Percentiles rank a stretch among this genome's conserved stretches.
Conservation (phyloP, 1,140 invertebrate species). For the Drosophila rhopaloa region DNA sequence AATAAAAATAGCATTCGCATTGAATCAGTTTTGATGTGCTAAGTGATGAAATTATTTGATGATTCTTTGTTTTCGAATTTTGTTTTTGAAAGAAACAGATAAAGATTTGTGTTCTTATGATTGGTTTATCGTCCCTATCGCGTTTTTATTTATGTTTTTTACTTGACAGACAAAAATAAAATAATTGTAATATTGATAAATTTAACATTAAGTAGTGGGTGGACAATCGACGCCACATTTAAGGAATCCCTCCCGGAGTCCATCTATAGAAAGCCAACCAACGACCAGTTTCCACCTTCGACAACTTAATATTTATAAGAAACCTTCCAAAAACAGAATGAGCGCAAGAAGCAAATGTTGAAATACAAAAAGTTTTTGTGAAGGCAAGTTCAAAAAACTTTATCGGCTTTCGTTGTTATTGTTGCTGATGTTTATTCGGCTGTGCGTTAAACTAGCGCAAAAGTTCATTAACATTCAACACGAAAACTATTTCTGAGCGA, state of each 20-base stretch:
- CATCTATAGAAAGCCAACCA: conserved; percentile 13
- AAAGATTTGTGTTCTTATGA: no score
- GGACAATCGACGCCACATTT: not conserved
- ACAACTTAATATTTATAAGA: conserved; percentile 27
- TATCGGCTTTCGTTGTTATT: conserved; percentile 54
- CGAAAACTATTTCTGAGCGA: conserved; percentile 74
- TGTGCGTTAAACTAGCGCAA: conserved; percentile 74
- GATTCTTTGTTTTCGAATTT: not conserved
- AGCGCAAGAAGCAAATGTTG: conserved; percentile 39
- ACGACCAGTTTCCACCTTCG: conserved; percentile 25
- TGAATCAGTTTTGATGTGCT: not conserved
- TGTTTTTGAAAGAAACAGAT: no score
- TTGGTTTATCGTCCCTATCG: no score
- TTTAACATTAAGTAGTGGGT: not conserved
- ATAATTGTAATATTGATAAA: no score
- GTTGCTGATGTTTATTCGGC: conserved; percentile 40
- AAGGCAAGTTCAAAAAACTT: conserved; percentile 74
- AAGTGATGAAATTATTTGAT: no score
- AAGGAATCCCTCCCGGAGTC: not conserved
- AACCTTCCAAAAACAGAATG: conserved; percentile 13
- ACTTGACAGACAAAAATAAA: no score
- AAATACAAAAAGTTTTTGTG: conserved; percentile 28
- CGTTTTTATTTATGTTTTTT: no score
- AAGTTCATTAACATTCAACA: conserved; percentile 83
- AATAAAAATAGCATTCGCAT: no score